Conservation (phyloP, 2,888 invertebrate genomes). For the Serrognathus titanus region DNA sequence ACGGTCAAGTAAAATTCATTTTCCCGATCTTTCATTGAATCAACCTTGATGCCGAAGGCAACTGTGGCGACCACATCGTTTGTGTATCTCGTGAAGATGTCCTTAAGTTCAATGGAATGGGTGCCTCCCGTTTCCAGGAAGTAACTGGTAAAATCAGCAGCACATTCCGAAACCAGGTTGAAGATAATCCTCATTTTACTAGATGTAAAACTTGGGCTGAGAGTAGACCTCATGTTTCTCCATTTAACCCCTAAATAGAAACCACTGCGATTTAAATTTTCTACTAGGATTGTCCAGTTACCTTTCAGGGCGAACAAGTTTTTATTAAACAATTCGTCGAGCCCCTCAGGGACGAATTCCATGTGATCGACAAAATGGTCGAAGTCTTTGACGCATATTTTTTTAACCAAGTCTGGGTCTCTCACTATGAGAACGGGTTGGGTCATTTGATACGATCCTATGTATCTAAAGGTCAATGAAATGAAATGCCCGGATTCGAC, state of each 20-base stretch:
- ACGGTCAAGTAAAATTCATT: constrained; percentile 54
- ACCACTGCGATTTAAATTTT: background rate
- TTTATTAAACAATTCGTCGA: constrained; percentile 51
- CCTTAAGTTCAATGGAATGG: background rate
- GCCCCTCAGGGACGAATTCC: constrained; percentile 30
- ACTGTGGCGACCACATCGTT: constrained; percentile 53
- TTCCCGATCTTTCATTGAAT: constrained; percentile 50
- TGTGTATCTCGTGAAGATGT: constrained; percentile 33
- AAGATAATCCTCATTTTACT: constrained; percentile 36
- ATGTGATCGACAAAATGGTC: constrained; percentile 56
- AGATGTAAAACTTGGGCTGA: background rate
- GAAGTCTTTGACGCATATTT: constrained; percentile 56
- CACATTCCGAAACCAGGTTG: constrained; percentile 29
- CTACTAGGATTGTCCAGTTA: background rate
- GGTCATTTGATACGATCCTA: constrained; percentile 31
- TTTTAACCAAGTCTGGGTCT: constrained; percentile 58
- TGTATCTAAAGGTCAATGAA: constrained; percentile 18
- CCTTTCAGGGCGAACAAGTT: constrained; percentile 26
- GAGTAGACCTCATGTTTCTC: constrained; percentile 34
- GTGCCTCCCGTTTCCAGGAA: background rate
- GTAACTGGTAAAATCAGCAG: background rate
- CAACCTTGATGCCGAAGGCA: constrained; percentile 51
- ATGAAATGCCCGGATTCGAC: too few relatives aligned
- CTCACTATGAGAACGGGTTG: constrained; percentile 51
- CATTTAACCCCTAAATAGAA: constrained; percentile 30